Base-by-base conservation (phyloP, 1,140 invertebrate genomes). In the Euschistus heros region DNA sequence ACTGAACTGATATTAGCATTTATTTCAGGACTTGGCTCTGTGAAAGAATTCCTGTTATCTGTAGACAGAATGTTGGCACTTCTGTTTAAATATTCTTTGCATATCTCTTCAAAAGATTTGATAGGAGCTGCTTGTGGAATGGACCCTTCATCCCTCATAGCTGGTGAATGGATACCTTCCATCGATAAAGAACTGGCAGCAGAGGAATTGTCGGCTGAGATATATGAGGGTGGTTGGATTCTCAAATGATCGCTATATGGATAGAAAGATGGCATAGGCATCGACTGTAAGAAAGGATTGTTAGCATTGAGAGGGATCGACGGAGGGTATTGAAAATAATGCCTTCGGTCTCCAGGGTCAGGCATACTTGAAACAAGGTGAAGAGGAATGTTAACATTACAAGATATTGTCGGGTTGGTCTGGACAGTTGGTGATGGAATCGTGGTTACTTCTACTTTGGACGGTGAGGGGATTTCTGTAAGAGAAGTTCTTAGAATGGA, bases 371-470 rank as follows among this genome's bases (percentile, higher is more conserved):
- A 50, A 14, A 65, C 30, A 13, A 65, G 27, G 24, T 65, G 54
- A 13, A 65, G 52, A 20, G 64, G 64, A 44, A 65, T 65, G 14
- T 54, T 57, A 7, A 65, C 64, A 60, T 65, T 65, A 37, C 64
- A 65, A 54, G 61, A 27, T 30, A 62, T 66, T 7, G 60, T 50
- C 14, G 65, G 65, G 27, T 24, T 47, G 2, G 20, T 57, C 18
- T 57, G 54, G 15, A 57, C 54, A 13, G 54, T 8, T 24, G 65
- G 17, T 14, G 59, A 10, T 14, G 60, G 60, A 37, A 67, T 55
- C 6, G 54, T 63, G 6, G 50, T 67, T 6, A 47, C 33, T 60
- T 64, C 54, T 5, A 67, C 66, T 64, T 67, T 67, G 22, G 62
- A 63, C 8, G 66, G 66, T 8, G n/a, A 37, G 10, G 66, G 62